Conservation (phyloP, 1,140 invertebrate species). For the Meteorus sp. region DNA sequence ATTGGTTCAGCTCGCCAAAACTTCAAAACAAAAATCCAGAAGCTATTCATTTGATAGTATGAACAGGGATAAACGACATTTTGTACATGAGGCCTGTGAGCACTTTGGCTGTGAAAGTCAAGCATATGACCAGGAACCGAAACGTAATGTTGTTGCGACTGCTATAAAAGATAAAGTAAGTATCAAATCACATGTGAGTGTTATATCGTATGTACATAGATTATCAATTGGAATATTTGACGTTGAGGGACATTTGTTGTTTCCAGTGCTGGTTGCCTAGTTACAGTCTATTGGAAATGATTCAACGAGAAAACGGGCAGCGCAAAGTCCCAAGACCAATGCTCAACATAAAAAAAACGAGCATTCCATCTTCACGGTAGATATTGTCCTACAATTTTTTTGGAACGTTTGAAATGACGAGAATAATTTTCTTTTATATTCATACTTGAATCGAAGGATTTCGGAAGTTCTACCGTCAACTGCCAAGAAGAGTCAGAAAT, state of each 20-base stretch:
- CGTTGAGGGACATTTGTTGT: slow-evolving; percentile 22
- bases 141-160: slow-evolving; percentile 91
- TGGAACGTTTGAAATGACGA: slow-evolving; percentile 9
- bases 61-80: slow-evolving; percentile 85
- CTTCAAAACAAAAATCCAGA: slow-evolving; percentile 83
- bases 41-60: slow-evolving; percentile 89
- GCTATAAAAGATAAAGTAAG: slow-evolving; percentile 78
- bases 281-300: slow-evolving; percentile 77
- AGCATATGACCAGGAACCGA: slow-evolving; percentile 92
- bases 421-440: too few relatives aligned
- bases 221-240: neutral
- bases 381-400: slow-evolving; percentile 12
- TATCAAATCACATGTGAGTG: slow-evolving; percentile 12
- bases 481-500: slow-evolving; percentile 39
- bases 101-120: slow-evolving; percentile 92
- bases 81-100: slow-evolving; percentile 92
- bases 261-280: slow-evolving; percentile 82
- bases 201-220: neutral
- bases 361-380: slow-evolving; percentile 40
- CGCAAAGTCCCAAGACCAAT: slow-evolving; percentile 74
- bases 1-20: slow-evolving; percentile 85
- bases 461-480: slow-evolving; percentile 46
- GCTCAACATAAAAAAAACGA: slow-evolving; percentile 51
- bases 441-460: slow-evolving; percentile 32
- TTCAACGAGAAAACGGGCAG: slow-evolving; percentile 77